phyloP scores from a whole-genome alignment of 2,113 vertebrate species.

The Dromiciops gliroides region DNA sequence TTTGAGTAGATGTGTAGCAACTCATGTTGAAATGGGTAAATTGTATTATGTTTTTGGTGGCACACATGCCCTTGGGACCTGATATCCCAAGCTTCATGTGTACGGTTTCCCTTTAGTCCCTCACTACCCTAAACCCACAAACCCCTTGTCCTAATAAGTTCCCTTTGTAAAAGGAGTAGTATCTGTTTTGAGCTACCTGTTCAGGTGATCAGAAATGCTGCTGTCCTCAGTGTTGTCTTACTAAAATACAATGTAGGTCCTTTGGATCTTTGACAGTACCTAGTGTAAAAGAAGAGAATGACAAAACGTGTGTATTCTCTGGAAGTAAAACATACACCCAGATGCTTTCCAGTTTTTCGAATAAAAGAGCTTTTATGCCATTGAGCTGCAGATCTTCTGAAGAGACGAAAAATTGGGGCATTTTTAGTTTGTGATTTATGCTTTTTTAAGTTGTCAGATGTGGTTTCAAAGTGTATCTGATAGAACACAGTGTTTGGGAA shows the following conservation, averaged over 20 bases:
- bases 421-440: conserved; percentile 68
- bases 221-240: conserved; percentile 69
- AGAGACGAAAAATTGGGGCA: conserved; percentile 67
- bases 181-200: conserved; percentile 73
- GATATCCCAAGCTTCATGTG: conserved; percentile 68
- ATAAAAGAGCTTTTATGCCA: conserved; percentile 74
- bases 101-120: conserved; percentile 64
- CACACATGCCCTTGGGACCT: conserved; percentile 44
- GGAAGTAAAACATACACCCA: conserved; percentile 53
- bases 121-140: conserved; percentile 43
- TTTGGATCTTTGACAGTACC: conserved; percentile 61
- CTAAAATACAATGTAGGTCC: conserved; percentile 57
- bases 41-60: conserved; percentile 67
- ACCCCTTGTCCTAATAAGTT: conserved; percentile 56
- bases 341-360: conserved; percentile 68
- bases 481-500: conserved; percentile 70
- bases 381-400: conserved; percentile 73
- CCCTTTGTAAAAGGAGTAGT: conserved; percentile 79
- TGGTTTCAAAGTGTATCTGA: conserved; percentile 70
- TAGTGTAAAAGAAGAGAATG: conserved; percentile 69
- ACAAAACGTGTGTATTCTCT: conserved; percentile 58
- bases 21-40: conserved; percentile 60
- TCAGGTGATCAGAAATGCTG: conserved; percentile 72
- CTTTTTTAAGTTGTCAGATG: conserved; percentile 66
- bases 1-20: conserved; percentile 72